These are phyloP conservation scores for Ondatra zibethicus DNA, from an alignment of 2,113 vertebrate genomes.

Conservation along the genomic window DNA sequence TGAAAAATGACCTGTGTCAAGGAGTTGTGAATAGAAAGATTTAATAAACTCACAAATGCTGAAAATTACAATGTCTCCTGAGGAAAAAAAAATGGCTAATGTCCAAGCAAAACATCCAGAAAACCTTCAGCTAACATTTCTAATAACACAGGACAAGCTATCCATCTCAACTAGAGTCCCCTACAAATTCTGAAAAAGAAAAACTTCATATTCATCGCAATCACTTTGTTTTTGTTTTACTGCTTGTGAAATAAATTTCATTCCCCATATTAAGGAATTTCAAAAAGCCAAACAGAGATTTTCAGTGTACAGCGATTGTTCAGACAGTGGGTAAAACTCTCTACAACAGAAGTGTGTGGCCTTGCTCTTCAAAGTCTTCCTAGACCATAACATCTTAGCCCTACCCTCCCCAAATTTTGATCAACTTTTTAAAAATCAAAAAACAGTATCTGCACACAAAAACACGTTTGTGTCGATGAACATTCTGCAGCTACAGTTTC, in stretches of 20 bases:
- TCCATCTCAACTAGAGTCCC: not conserved
- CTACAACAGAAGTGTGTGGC: not conserved
- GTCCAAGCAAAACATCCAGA: constrained; percentile 62
- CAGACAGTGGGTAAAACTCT: constrained; percentile 18
- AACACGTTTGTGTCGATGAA: not conserved
- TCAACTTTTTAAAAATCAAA: not conserved
- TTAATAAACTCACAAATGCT: constrained; percentile 62
- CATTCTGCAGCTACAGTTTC: not conserved
- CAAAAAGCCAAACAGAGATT: constrained; percentile 36
- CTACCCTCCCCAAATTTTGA: not conserved
- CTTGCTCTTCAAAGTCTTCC: constrained; percentile 21
- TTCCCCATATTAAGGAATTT: not conserved
- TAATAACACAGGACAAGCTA: constrained; percentile 34
- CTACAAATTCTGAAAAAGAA: constrained; percentile 30
- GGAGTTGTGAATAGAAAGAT: constrained; percentile 32
- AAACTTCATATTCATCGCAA: constrained; percentile 33
- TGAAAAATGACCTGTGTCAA: constrained; percentile 41
- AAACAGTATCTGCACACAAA: not conserved
- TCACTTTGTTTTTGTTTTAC: constrained; percentile 13
- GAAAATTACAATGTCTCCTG: constrained; percentile 53
- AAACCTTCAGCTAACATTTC: constrained; percentile 56
- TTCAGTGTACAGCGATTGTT: not conserved
- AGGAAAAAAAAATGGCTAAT: constrained; percentile 1
- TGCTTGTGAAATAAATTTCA: constrained; percentile 24
- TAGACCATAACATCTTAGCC: not conserved